These are phyloP conservation scores for Aphrocallistes beatrix DNA, from an alignment of 37 sponge, comb jelly and placozoan genomes.

Conservation along the genomic window DNA sequence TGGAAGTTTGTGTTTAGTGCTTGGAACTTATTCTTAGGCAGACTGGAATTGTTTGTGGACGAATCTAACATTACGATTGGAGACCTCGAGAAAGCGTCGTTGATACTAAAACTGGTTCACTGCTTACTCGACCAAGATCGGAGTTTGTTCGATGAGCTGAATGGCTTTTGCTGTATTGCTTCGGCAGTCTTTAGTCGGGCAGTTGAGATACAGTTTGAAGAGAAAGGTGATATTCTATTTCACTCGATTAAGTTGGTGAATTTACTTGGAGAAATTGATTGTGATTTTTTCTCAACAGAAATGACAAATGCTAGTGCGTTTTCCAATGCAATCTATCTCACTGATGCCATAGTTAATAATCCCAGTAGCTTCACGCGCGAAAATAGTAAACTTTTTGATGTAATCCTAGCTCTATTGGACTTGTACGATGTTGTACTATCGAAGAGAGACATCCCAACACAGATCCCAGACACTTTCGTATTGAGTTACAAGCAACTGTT, in stretches of 20 bases:
- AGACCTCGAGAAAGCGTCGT: neutral
- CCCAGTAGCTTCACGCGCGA: neutral
- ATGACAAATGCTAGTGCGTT: neutral
- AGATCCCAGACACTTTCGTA: neutral
- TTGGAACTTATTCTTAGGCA: neutral
- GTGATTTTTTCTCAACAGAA: neutral
- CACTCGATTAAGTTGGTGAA: neutral
- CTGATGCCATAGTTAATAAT: neutral
- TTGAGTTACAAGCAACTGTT: neutral
- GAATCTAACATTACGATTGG: neutral
- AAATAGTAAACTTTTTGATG: neutral
- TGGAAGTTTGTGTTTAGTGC: slow-evolving; percentile 1
- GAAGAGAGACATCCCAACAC: neutral
- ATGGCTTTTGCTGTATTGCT: neutral
- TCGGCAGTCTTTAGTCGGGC: neutral
- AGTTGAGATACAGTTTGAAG: neutral
- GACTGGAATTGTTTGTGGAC: slow-evolving; percentile 1
- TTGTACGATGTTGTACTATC: neutral
- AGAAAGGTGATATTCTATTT: neutral
- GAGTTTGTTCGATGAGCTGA: neutral
- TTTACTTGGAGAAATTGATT: neutral
- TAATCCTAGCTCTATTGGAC: neutral
- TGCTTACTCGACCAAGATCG: neutral
- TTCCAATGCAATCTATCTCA: neutral
- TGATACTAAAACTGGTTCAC: neutral